Evolutionary conservation across 2,113 vertebrate genomes (phyloP).

Genomic region (Rhabdornis inornatus): DNA sequence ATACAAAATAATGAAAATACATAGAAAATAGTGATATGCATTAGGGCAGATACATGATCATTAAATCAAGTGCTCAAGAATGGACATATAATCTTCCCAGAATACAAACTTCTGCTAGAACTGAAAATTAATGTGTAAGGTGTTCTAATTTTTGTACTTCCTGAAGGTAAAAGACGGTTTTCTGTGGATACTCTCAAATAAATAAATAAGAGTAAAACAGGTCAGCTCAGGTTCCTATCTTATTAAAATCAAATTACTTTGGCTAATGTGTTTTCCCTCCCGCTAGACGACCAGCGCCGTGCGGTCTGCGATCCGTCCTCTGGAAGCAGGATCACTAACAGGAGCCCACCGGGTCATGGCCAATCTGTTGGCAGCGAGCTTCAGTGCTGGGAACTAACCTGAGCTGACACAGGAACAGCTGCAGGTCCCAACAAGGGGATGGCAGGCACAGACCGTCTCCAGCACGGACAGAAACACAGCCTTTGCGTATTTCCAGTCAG

Average conservation of each 20-base stretch:
- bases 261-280: neutral
- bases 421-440: neutral
- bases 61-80: neutral
- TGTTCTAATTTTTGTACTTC: neutral
- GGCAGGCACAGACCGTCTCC: neutral
- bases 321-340: neutral
- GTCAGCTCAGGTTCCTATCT: neutral
- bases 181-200: neutral
- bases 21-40: neutral
- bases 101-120: neutral
- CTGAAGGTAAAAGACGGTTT: neutral
- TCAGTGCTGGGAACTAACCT: constrained; percentile 15
- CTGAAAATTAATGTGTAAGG: neutral
- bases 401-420: constrained; percentile 30
- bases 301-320: neutral
- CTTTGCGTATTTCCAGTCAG: neutral
- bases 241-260: neutral
- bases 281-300: neutral
- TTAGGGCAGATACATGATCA: neutral
- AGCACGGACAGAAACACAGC: neutral
- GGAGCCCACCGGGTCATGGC: neutral
- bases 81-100: rapidly evolving
- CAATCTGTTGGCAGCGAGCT: neutral
- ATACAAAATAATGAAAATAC: neutral
- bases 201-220: neutral